Evolutionary conservation across 1,140 invertebrate species (phyloP).

Genomic region (Oreohelix idahoensis): DNA sequence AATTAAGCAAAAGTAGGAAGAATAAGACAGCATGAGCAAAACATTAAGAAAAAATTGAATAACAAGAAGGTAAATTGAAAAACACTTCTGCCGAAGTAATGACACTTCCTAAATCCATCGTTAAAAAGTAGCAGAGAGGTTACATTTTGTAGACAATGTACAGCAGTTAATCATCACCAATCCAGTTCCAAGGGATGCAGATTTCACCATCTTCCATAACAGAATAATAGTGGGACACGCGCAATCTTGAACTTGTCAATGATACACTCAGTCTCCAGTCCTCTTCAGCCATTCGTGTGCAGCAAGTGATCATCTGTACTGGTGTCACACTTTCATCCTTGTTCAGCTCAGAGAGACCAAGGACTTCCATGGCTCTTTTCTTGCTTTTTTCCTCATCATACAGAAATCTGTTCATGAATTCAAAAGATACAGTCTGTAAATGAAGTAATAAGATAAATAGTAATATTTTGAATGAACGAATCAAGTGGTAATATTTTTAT

Average conservation of each 20-base stretch:
- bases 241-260: slow-evolving; percentile 79
- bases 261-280: slow-evolving; percentile 70
- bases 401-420: slow-evolving; percentile 46
- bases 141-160: too few species aligned
- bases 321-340: slow-evolving; percentile 94
- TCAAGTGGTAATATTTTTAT: background rate
- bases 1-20: too few species aligned
- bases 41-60: too few species aligned
- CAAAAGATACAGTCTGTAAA: too few species aligned
- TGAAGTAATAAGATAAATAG: background rate
- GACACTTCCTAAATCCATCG: too few species aligned
- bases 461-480: background rate
- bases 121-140: background rate
- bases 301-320: slow-evolving; percentile 89
- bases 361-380: slow-evolving; percentile 84
- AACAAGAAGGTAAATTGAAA: background rate
- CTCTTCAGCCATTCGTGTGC: slow-evolving; percentile 80
- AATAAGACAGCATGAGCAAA: too few species aligned
- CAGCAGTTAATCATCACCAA: slow-evolving; percentile 40
- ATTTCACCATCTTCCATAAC: slow-evolving; percentile 90
- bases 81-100: background rate
- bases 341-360: slow-evolving; percentile 81
- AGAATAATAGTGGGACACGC: slow-evolving; percentile 92
- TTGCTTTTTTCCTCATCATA: slow-evolving; percentile 74
- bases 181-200: slow-evolving; percentile 93